Evolutionary conservation across 2,797 vertebrate genomes (phyloP).

Genomic region (Salmo trutta): DNA sequence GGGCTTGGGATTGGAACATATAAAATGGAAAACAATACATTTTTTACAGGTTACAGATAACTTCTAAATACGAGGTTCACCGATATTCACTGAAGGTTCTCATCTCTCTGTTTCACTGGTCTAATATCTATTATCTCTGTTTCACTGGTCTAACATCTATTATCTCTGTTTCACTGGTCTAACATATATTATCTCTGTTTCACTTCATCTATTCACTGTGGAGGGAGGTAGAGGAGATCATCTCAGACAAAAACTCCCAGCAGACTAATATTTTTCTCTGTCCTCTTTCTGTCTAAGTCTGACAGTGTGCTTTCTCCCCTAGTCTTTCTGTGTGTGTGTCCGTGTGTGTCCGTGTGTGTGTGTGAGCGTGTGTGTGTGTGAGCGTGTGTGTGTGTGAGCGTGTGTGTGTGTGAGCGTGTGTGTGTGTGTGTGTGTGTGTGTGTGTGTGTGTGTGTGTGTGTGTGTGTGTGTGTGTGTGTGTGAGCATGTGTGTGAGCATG

Average conservation of each 20-base stretch:
- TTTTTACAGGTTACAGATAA: no score
- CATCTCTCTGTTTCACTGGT: slow-evolving; percentile 43
- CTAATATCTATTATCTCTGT: not conserved
- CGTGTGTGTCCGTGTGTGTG: not conserved
- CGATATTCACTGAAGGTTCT: no score
- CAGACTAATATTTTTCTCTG: slow-evolving; percentile 80
- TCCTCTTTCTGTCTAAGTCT: slow-evolving; percentile 74
- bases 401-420: no score
- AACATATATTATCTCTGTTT: slow-evolving; percentile 34
- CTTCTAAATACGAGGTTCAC: no score
- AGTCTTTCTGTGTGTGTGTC: slow-evolving; percentile 34
- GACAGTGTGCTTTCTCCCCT: slow-evolving; percentile 60
- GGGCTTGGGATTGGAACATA: no score
- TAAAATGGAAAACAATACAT: no score
- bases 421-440: no score
- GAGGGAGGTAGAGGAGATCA: slow-evolving; percentile 72
- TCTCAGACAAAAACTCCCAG: slow-evolving; percentile 77
- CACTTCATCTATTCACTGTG: slow-evolving; percentile 64
- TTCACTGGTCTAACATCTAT: not conserved
- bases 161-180: slow-evolving; percentile 7
- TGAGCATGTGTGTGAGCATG: slow-evolving; percentile 18
- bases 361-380: not conserved
- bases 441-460: slow-evolving; percentile 24
- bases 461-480: slow-evolving; percentile 5
- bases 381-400: not conserved